Conservation (phyloP, 2,888 invertebrate genomes). For the Coronaproctus castanopsis region DNA sequence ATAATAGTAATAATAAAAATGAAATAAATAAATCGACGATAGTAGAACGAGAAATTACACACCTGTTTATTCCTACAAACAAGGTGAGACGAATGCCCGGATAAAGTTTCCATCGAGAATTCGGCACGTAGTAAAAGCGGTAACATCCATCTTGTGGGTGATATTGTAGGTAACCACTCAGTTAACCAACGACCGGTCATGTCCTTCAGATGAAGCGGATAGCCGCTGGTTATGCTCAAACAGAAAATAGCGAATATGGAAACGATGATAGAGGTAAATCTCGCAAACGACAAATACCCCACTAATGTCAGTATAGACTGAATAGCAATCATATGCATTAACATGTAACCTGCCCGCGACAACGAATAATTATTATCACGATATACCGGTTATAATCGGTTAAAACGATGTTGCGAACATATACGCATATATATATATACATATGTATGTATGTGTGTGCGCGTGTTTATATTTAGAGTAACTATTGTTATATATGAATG, state of each 20-base stretch:
- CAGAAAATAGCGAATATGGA: constrained; percentile 39
- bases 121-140: constrained; percentile 45
- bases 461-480: too few relatives aligned
- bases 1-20: neutral
- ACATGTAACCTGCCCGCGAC: constrained; percentile 40
- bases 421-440: too few relatives aligned
- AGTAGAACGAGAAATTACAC: constrained; percentile 17
- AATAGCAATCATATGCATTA: constrained; percentile 44
- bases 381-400: too few relatives aligned
- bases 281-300: constrained; percentile 43
- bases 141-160: constrained; percentile 52
- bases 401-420: too few relatives aligned
- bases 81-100: constrained; percentile 32
- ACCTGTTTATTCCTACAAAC: constrained; percentile 54
- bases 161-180: constrained; percentile 36
- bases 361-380: too few relatives aligned
- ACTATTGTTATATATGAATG: too few relatives aligned
- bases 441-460: too few relatives aligned
- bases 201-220: constrained; percentile 44
- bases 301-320: constrained; percentile 46
- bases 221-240: constrained; percentile 43
- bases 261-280: constrained; percentile 40
- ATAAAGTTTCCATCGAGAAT: constrained; percentile 40
- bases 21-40: neutral
- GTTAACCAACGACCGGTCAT: constrained; percentile 42